These are phyloP conservation scores for Xenops minutus DNA, from an alignment of 2,797 vertebrate genomes.

Conservation along the genomic window DNA sequence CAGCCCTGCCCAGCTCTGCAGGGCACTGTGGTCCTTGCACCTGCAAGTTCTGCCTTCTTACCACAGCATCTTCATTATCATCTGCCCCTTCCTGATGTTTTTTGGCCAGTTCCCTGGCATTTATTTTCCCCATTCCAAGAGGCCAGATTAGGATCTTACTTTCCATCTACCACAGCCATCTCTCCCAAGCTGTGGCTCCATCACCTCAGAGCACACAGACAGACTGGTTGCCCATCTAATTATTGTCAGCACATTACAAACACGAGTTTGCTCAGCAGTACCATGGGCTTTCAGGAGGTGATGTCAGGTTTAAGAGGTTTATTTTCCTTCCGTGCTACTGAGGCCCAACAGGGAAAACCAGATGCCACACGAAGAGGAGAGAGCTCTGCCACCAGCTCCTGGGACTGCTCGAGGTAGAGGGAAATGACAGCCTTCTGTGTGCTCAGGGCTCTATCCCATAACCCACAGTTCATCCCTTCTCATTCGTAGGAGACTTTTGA, in stretches of 20 bases:
- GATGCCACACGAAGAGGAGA: not conserved
- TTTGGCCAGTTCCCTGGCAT: too few relatives aligned
- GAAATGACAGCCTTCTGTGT: not conserved
- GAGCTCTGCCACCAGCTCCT: not conserved
- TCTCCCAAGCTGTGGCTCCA: not conserved
- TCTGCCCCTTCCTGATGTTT: not conserved
- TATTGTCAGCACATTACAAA: not conserved
- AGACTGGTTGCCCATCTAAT: not conserved
- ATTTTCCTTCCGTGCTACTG: not conserved
- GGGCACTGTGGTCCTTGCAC: accelerated
- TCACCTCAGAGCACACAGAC: not conserved
- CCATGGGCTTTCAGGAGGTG: not conserved
- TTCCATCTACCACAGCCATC: not conserved
- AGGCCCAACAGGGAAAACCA: not conserved
- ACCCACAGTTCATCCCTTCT: not conserved
- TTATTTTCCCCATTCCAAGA: not conserved
- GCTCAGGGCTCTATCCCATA: not conserved
- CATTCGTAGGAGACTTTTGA: not conserved
- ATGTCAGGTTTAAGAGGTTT: not conserved
- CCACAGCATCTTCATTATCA: not conserved
- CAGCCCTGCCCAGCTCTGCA: not conserved
- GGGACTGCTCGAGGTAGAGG: too few relatives aligned
- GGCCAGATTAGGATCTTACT: not conserved
- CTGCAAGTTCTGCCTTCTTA: not conserved
- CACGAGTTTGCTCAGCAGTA: not conserved